Percentiles rank a stretch among this genome's conserved stretches.
Conservation (phyloP, 2,888 invertebrate species). For the Zaprionus lineosus region DNA sequence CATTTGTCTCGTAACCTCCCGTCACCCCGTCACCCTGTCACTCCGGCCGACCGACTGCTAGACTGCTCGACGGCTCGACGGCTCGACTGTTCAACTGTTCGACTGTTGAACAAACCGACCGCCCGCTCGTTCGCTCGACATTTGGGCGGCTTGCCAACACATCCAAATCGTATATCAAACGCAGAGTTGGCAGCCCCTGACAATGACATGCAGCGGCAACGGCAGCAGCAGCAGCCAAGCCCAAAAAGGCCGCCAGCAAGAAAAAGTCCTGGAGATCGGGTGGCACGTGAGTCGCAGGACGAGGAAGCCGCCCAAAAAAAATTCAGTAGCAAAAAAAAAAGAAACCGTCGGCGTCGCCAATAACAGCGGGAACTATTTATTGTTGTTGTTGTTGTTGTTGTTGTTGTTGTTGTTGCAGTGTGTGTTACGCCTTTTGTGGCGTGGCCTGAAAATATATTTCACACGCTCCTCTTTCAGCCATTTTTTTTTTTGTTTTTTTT, state of each 20-base stretch:
- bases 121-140: too few relatives aligned
- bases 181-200: slow-evolving; percentile 74
- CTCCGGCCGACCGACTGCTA: slow-evolving; percentile 44
- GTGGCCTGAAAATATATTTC: slow-evolving; percentile 64
- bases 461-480: slow-evolving; percentile 47
- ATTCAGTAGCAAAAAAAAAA: slow-evolving; percentile 8
- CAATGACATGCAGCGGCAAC: slow-evolving; percentile 69
- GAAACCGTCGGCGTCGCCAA: slow-evolving; percentile 45
- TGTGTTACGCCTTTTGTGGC: slow-evolving; percentile 70
- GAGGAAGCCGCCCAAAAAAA: slow-evolving; percentile 20
- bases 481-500: slow-evolving; percentile 29
- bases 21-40: not conserved
- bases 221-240: slow-evolving; percentile 55
- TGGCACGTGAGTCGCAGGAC: slow-evolving; percentile 13
- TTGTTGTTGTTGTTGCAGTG: slow-evolving; percentile 33
- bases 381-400: slow-evolving; percentile 14
- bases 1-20: slow-evolving; percentile 67
- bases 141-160: slow-evolving; percentile 73
- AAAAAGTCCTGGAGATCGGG: slow-evolving; percentile 13
- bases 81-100: too few relatives aligned
- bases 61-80: slow-evolving; percentile 73
- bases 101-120: too few relatives aligned
- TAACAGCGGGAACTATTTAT: slow-evolving; percentile 41
- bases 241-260: slow-evolving; percentile 48
- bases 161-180: slow-evolving; percentile 76